A percentile compares a stretch with the other conserved stretches of the same genome.
These are phyloP conservation scores for Oppia nitens DNA, from an alignment of 1,140 invertebrate species.

Conservation along the genomic window DNA sequence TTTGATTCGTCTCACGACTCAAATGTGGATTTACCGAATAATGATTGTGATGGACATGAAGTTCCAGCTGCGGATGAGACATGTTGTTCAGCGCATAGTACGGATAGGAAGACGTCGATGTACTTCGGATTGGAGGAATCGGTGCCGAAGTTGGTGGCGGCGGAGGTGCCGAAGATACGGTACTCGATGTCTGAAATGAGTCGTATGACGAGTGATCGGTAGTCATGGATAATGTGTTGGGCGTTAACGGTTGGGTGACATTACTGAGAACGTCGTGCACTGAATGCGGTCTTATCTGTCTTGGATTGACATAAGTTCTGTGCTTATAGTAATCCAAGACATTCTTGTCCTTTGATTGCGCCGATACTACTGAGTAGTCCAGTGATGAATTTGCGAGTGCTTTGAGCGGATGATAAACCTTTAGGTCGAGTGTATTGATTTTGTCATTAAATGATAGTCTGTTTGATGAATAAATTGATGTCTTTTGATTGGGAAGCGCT, in stretches of 20 bases:
- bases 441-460: neutral
- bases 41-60: slow-evolving; percentile 14
- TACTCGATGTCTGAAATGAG: no score
- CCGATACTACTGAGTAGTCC: slow-evolving; percentile 25
- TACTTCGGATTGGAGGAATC: neutral
- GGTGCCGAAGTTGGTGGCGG: neutral
- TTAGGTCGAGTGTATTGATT: neutral
- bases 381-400: slow-evolving; percentile 4
- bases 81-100: neutral
- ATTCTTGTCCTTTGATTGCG: slow-evolving; percentile 22
- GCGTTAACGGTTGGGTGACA: slow-evolving; percentile 1
- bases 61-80: neutral
- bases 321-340: slow-evolving; percentile 23
- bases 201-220: slow-evolving; percentile 1
- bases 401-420: neutral
- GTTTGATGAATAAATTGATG: neutral
- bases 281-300: slow-evolving; percentile 1
- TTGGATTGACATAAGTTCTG: slow-evolving; percentile 11
- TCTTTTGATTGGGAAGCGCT: neutral
- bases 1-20: neutral
- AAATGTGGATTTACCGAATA: neutral
- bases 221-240: slow-evolving; percentile 11
- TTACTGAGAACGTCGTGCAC: slow-evolving; percentile 5
- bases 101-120: neutral
- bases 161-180: no score